Evolutionary conservation across 2,113 vertebrate species (phyloP).

Genomic region (Microcebus tavaratra): DNA sequence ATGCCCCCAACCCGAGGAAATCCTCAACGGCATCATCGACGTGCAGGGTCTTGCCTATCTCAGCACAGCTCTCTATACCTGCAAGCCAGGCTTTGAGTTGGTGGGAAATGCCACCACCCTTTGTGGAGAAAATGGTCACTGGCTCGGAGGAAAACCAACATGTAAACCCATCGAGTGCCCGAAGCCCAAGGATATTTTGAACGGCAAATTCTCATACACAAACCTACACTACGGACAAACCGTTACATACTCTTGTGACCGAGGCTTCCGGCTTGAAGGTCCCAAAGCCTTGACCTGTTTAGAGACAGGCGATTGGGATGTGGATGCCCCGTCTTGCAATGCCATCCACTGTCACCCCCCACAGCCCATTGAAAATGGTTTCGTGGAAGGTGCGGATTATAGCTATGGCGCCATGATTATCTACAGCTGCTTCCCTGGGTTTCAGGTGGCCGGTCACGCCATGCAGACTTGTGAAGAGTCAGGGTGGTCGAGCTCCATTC

Average conservation of each 20-base stretch:
- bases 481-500: conserved; percentile 93
- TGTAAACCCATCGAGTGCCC: conserved; percentile 94
- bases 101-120: conserved; percentile 92
- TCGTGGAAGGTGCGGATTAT: conserved; percentile 97
- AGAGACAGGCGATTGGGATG: conserved; percentile 92
- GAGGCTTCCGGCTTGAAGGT: conserved; percentile 93
- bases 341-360: conserved; percentile 93
- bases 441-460: conserved; percentile 92
- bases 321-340: conserved; percentile 87
- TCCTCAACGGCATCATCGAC: conserved; percentile 93
- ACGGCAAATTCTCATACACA: conserved; percentile 89
- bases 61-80: conserved; percentile 95
- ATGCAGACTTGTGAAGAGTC: conserved; percentile 95
- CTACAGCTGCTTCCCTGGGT: conserved; percentile 98
- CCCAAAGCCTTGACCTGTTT: conserved; percentile 89
- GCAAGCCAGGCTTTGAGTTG: conserved; percentile 93
- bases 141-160: conserved; percentile 93
- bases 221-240: conserved; percentile 92
- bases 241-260: conserved; percentile 91
- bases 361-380: conserved; percentile 94
- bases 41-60: conserved; percentile 98
- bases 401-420: conserved; percentile 97
- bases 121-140: conserved; percentile 95
- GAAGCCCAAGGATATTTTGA: conserved; percentile 88
- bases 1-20: conserved; percentile 95